Conservation (phyloP, 2,113 vertebrate species). For the Cyprinus carpio region DNA sequence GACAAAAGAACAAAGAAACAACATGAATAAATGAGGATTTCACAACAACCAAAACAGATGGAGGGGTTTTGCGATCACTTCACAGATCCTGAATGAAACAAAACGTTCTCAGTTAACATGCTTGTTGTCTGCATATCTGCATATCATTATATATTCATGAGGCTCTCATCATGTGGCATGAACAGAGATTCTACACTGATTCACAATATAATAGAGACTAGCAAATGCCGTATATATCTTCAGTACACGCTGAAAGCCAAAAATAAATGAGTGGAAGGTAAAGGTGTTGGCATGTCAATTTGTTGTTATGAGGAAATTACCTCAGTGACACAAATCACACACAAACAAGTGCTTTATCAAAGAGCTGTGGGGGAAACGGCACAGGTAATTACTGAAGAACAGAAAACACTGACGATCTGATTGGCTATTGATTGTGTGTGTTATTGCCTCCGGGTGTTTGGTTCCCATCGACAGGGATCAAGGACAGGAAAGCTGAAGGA, state of each 20-base stretch:
- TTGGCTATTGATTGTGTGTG: slow-evolving; percentile 14
- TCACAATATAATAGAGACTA: neutral
- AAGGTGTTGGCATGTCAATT: neutral
- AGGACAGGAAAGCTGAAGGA: too few species aligned
- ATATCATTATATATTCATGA: too few species aligned
- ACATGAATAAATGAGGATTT: too few species aligned
- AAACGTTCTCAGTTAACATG: too few species aligned
- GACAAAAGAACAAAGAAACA: too few species aligned
- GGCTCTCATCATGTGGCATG: too few species aligned
- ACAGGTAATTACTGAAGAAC: slow-evolving; percentile 32
- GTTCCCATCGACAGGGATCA: too few species aligned
- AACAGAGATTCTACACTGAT: neutral
- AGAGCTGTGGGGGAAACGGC: neutral
- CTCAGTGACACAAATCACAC: slow-evolving; percentile 20
- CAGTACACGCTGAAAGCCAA: neutral
- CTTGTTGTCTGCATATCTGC: too few species aligned
- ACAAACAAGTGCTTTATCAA: slow-evolving; percentile 20
- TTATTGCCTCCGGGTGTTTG: too few species aligned
- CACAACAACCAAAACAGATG: too few species aligned
- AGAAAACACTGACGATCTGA: slow-evolving; percentile 30
- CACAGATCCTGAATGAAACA: too few species aligned
- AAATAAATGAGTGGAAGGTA: neutral
- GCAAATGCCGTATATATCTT: neutral
- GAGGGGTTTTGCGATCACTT: too few species aligned
- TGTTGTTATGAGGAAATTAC: slow-evolving; percentile 10